Evolutionary conservation across 2,888 invertebrate species (phyloP), one percentile per base, ranked within the genome.

Genomic region (Drosophila nr. fundita): DNA sequence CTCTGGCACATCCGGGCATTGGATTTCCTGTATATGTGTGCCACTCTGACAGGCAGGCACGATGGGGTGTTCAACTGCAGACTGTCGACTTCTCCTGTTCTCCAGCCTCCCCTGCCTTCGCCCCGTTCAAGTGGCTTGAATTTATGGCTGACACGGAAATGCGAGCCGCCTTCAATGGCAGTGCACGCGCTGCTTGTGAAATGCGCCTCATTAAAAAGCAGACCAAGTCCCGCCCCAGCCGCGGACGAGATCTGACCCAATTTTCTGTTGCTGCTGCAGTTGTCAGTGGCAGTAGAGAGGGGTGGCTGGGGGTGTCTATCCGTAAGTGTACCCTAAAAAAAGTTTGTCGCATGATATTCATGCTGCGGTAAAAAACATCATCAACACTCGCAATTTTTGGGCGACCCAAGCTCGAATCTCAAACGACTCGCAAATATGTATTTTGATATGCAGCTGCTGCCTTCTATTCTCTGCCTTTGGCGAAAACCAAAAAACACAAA

Each of bases 61-160:
- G 13, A 24, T 45, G 24, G 4, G 73, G 48, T 53, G 68, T 68
- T 61, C 68, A 29, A 68, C 66, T 68, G 27, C 42, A 40, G 50
- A 61, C 40, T 21, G 48, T 27, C 52, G 29, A 27, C 54, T 45
- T 53, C 72, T 78, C 71, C 62, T 57, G 71, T 71, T 74, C 34
- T 34, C 13, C 13, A 34, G 18, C 15, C 45, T 1, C 13, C 8
- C 4, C 45, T 21, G 5, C 21, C 11, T 5, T 13, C 5, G 54
- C 72, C 57, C 21, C 21, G 5, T 73, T 73, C 68, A 76, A 70
- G 79, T 73, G 73, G 68, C 74, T 59, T 70, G 84, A 86, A 85
- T 85, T 85, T 85, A 86, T 84, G 83, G 77, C 83, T 66, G 84
- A 83, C 77, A 84, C 83, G 87, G 87, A 86, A 81, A 82, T 84